These are phyloP conservation scores for Numenius phaeopus DNA, from an alignment of 2,797 vertebrate species.

Conservation along the genomic window DNA sequence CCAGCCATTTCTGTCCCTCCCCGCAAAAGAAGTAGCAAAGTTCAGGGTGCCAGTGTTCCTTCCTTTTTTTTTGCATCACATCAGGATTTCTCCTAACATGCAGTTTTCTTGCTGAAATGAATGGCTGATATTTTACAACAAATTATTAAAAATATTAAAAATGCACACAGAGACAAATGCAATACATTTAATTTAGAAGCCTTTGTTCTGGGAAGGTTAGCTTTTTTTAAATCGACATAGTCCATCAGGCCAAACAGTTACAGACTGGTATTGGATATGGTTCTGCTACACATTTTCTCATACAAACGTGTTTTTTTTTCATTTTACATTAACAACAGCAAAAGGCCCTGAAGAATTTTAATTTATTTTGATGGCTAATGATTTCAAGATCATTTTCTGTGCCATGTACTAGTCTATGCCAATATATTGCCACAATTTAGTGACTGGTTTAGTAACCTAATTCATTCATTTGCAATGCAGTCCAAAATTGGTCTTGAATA, in stretches of 20 bases:
- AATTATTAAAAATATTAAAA: background rate
- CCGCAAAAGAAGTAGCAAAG: background rate
- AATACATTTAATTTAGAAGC: background rate
- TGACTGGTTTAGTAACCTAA: background rate
- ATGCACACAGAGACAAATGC: background rate
- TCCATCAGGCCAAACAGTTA: background rate
- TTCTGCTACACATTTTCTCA: background rate
- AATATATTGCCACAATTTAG: background rate
- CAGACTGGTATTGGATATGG: background rate
- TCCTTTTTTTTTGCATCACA: background rate
- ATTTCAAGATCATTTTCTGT: constrained; percentile 1
- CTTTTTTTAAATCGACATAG: background rate
- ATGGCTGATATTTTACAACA: background rate
- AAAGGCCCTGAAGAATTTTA: background rate
- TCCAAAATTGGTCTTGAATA: background rate
- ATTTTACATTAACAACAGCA: background rate
- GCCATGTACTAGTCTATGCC: background rate
- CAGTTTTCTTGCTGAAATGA: background rate
- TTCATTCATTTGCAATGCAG: constrained; percentile 3
- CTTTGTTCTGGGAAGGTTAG: background rate
- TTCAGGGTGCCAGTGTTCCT: background rate
- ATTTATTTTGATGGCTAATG: background rate
- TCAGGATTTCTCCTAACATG: background rate
- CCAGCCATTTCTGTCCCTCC: background rate
- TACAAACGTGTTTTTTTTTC: background rate